A percentile compares a stretch with the other conserved stretches of the same genome.
Conservation (phyloP, 2,113 vertebrate species). For the Rhea pennata region DNA sequence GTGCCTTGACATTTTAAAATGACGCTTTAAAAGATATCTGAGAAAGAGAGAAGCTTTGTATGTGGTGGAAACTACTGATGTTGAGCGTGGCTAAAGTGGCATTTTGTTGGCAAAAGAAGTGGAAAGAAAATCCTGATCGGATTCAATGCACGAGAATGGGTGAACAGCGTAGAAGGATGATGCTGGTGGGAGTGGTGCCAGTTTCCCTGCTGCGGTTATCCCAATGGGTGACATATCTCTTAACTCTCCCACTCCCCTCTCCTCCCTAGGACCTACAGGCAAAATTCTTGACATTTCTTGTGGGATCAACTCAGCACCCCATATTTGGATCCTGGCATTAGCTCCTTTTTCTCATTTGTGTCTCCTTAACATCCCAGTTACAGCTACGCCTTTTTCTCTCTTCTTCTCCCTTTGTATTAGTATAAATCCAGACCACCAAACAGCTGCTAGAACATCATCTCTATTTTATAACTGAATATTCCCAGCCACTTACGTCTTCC, state of each 20-base stretch:
- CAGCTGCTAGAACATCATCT: too few relatives aligned
- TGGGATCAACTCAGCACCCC: not conserved
- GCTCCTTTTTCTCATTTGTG: not conserved
- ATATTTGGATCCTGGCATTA: not conserved
- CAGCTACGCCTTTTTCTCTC: not conserved
- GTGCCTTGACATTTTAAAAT: not conserved
- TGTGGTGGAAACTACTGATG: not conserved
- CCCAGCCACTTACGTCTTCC: not conserved
- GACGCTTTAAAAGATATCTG: not conserved
- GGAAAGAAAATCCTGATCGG: not conserved
- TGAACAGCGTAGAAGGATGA: not conserved
- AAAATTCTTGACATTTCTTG: not conserved
- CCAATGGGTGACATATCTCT: not conserved
- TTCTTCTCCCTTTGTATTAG: not conserved
- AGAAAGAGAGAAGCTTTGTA: not conserved
- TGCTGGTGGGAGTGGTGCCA: fast-evolving
- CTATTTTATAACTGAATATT: not conserved
- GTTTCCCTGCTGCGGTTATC: not conserved
- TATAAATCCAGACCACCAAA: not conserved
- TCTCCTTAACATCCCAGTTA: not conserved
- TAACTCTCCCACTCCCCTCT: not conserved
- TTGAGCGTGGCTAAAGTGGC: fast-evolving
- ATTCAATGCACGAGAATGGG: not conserved
- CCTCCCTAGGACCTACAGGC: not conserved
- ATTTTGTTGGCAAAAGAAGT: not conserved